These are phyloP conservation scores for Pheosia gnoma DNA, from an alignment of 2,888 invertebrate species.

Conservation along the genomic window DNA sequence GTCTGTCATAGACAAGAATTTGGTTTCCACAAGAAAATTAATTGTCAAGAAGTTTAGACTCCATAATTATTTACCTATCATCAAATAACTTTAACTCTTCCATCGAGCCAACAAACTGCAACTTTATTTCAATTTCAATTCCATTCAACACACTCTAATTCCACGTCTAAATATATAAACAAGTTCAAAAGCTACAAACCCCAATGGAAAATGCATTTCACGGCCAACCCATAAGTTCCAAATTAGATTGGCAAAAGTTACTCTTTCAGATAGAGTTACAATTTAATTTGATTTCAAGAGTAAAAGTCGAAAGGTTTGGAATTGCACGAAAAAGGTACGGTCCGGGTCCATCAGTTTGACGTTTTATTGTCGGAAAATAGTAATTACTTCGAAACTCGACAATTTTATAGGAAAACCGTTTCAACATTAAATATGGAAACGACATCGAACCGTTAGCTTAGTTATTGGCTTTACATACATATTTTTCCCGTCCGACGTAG, in stretches of 20 bases:
- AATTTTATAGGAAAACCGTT: slow-evolving; percentile 12
- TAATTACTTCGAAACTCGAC: slow-evolving; percentile 34
- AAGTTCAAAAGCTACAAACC: slow-evolving; percentile 28
- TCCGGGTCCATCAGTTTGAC: slow-evolving; percentile 32
- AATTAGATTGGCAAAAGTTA: slow-evolving; percentile 36
- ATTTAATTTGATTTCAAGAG: slow-evolving; percentile 28
- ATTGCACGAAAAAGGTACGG: slow-evolving; percentile 17
- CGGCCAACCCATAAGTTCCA: slow-evolving; percentile 34
- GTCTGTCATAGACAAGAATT: no score
- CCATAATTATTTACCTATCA: not conserved
- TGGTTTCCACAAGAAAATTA: no score
- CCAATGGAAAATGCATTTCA: slow-evolving; percentile 34
- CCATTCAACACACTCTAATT: slow-evolving; percentile 12
- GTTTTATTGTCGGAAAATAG: slow-evolving; percentile 32
- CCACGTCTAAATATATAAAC: slow-evolving; percentile 21
- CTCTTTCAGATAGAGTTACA: slow-evolving; percentile 21
- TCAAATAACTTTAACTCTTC: not conserved
- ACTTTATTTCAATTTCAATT: slow-evolving; percentile 9
- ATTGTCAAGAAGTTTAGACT: no score
- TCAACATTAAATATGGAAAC: slow-evolving; percentile 17
- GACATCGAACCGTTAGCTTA: not conserved
- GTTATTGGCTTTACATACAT: no score
- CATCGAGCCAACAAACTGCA: not conserved
- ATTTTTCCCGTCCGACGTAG: no score
- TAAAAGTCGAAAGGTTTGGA: slow-evolving; percentile 20